A percentile compares a stretch with the other conserved stretches of the same genome.
Conservation (phyloP, 2,888 invertebrate genomes). For the Willowsia nigromaculata region DNA sequence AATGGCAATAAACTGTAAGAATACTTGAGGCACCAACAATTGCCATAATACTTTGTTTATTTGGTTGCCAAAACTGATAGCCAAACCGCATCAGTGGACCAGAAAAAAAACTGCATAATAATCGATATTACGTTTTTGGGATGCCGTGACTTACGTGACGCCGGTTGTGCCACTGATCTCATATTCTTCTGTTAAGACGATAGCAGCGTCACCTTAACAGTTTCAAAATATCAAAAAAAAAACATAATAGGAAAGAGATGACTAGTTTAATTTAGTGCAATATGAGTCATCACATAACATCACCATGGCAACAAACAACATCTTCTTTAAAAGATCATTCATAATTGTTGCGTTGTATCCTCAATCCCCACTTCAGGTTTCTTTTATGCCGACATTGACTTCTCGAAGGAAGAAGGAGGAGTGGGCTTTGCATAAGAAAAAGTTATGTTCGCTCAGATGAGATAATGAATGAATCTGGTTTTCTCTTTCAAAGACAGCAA, state of each 20-base stretch:
- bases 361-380: conserved; percentile 9
- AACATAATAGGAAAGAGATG: background rate
- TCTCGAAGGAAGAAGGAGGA: background rate
- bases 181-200: background rate
- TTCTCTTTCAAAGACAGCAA: background rate
- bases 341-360: background rate
- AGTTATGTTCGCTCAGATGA: background rate
- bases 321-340: background rate
- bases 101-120: background rate
- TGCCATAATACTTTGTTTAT: conserved; percentile 8
- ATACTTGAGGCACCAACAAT: background rate
- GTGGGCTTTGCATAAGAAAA: background rate
- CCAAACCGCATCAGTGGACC: conserved; percentile 23
- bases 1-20: conserved; percentile 26
- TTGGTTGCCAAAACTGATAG: conserved; percentile 43
- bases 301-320: no score
- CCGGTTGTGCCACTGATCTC: conserved; percentile 39
- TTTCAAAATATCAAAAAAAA: no score
- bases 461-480: conserved; percentile 37
- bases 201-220: background rate
- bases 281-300: conserved; percentile 48
- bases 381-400: background rate
- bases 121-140: background rate
- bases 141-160: conserved; percentile 30
- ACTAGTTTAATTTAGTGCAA: conserved; percentile 42